phyloP scores from a whole-genome alignment of 2,113 vertebrate genomes.

The Charina bottae region DNA sequence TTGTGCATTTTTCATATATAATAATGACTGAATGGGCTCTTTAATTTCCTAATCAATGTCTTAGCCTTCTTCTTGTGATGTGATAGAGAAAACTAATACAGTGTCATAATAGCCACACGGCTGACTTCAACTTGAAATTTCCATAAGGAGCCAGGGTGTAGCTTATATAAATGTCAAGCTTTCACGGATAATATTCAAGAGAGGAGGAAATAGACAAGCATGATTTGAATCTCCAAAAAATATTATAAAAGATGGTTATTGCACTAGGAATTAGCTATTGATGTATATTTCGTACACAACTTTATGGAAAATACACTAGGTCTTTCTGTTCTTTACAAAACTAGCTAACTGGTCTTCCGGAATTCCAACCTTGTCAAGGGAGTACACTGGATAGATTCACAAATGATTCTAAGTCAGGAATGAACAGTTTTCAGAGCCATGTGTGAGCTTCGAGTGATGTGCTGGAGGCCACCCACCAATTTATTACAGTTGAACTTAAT shows the following conservation, averaged over 20 bases:
- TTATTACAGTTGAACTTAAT: too few relatives aligned
- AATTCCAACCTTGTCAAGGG: background rate
- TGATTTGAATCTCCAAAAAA: background rate
- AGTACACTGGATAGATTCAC: too few relatives aligned
- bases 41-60: constrained; percentile 18
- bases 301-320: background rate
- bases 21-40: background rate
- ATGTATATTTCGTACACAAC: background rate
- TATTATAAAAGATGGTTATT: background rate
- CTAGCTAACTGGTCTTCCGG: background rate
- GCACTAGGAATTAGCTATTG: background rate
- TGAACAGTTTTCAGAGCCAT: too few relatives aligned
- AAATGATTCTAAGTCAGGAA: too few relatives aligned
- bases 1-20: background rate
- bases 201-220: background rate
- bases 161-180: constrained; percentile 17
- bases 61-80: background rate
- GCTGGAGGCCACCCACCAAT: too few relatives aligned
- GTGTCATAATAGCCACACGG: fast-evolving
- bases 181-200: background rate
- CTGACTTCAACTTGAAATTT: constrained; percentile 11
- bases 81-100: background rate
- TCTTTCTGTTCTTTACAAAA: background rate
- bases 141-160: background rate
- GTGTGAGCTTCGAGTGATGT: too few relatives aligned